Evolutionary conservation across 2,888 invertebrate genomes (phyloP).

Genomic region (Lutraria lutraria): DNA sequence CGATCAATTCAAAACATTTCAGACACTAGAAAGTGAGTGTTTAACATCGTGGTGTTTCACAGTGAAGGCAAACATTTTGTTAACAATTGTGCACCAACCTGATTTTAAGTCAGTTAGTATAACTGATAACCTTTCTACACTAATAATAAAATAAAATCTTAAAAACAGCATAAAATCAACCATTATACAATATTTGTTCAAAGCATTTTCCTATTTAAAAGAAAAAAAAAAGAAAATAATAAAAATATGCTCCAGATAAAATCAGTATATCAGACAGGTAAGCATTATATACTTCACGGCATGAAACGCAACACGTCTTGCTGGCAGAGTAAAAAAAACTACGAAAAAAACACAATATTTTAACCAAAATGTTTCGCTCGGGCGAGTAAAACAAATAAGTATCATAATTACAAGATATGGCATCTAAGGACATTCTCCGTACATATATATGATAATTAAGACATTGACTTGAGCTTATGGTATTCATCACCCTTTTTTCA

Average conservation of each 20-base stretch:
- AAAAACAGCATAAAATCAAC: not conserved
- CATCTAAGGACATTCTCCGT: not conserved
- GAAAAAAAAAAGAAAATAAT: not conserved
- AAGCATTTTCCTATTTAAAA: not conserved
- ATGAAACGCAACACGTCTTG: not conserved
- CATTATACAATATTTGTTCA: not conserved
- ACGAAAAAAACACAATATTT: not conserved
- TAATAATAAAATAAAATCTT: not conserved
- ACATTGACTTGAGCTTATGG: conserved; percentile 1
- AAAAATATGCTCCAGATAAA: conserved; percentile 1
- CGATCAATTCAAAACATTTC: not conserved
- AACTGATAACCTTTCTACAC: not conserved
- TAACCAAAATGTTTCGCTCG: not conserved
- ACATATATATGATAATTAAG: not conserved
- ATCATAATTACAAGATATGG: not conserved
- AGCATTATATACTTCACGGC: not conserved
- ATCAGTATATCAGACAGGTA: not conserved
- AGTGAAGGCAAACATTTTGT: not conserved
- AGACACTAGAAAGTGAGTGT: not conserved
- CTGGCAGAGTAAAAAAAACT: not conserved
- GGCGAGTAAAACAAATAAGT: not conserved
- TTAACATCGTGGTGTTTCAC: not conserved
- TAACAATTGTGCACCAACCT: not conserved
- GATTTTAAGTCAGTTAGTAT: not conserved
- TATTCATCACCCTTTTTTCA: not conserved